Evolutionary conservation across 2,113 vertebrate genomes (phyloP).

Genomic region (Calyptomena viridis): DNA sequence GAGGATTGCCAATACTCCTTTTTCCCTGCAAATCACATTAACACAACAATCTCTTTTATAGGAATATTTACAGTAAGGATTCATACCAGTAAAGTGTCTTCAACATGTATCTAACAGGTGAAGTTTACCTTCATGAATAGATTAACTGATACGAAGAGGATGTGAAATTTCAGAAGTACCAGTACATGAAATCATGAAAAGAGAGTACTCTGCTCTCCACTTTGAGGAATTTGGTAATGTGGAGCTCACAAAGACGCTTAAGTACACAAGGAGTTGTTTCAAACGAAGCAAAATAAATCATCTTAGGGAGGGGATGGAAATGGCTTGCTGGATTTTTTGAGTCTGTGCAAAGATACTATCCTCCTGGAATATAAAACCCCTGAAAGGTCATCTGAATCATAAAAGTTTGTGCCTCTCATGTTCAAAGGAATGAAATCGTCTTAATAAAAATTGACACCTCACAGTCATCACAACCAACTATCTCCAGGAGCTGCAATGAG

Average conservation of each 20-base stretch:
- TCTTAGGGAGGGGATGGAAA: neutral
- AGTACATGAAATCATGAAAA: neutral
- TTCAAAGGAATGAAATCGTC: neutral
- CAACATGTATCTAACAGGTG: neutral
- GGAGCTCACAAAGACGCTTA: neutral
- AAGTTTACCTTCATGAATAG: neutral
- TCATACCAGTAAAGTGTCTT: neutral
- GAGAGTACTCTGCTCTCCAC: neutral
- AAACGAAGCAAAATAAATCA: neutral
- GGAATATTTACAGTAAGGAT: neutral
- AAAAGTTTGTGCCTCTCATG: neutral
- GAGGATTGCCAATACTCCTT: neutral
- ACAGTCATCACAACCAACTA: neutral
- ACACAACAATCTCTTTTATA: neutral
- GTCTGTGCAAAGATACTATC: neutral
- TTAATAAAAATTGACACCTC: neutral
- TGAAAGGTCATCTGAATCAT: conserved; percentile 21
- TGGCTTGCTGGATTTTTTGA: neutral
- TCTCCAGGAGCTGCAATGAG: neutral
- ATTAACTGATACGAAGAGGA: neutral
- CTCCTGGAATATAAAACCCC: neutral
- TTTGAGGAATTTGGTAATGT: neutral
- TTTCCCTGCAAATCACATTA: neutral
- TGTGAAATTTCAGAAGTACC: neutral
- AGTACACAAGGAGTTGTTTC: neutral